phyloP scores from a whole-genome alignment of 2,888 invertebrate genomes.

The Cinara cedri region DNA sequence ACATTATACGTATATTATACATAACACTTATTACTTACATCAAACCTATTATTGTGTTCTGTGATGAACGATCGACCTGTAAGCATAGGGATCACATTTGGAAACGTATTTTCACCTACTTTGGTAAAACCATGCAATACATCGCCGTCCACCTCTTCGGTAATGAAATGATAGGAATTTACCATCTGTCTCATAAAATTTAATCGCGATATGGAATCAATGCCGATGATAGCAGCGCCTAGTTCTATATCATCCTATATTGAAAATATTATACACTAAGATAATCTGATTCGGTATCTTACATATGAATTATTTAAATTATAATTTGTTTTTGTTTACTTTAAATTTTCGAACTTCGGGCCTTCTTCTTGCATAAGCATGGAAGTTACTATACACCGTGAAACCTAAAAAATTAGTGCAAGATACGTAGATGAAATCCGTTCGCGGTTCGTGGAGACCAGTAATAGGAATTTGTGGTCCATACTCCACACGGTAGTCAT shows the following conservation, averaged over 20 bases:
- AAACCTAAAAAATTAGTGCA: conserved; percentile 59
- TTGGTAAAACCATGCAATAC: conserved; percentile 64
- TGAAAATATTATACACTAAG: neutral
- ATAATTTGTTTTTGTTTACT: conserved; percentile 45
- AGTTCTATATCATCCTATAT: conserved; percentile 58
- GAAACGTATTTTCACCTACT: conserved; percentile 67
- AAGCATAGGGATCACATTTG: conserved; percentile 65
- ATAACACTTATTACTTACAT: conserved; percentile 52
- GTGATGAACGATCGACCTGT: conserved; percentile 61
- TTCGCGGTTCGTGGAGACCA: conserved; percentile 56
- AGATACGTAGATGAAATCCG: conserved; percentile 60
- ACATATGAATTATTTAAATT: neutral
- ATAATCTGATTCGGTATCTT: neutral
- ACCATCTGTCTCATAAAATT: conserved; percentile 63
- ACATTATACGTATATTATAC: neutral
- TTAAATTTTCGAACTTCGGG: conserved; percentile 58
- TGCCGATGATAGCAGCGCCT: conserved; percentile 63
- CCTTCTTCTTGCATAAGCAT: conserved; percentile 59
- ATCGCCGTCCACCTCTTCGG: conserved; percentile 61
- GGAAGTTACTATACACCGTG: conserved; percentile 60
- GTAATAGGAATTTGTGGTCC: conserved; percentile 57
- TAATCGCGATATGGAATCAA: conserved; percentile 64
- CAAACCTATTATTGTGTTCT: conserved; percentile 52
- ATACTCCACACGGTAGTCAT: conserved; percentile 59
- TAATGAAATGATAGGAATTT: conserved; percentile 61